phyloP scores from a whole-genome alignment of 2,888 invertebrate species.

The Aricia artaxerxes region DNA sequence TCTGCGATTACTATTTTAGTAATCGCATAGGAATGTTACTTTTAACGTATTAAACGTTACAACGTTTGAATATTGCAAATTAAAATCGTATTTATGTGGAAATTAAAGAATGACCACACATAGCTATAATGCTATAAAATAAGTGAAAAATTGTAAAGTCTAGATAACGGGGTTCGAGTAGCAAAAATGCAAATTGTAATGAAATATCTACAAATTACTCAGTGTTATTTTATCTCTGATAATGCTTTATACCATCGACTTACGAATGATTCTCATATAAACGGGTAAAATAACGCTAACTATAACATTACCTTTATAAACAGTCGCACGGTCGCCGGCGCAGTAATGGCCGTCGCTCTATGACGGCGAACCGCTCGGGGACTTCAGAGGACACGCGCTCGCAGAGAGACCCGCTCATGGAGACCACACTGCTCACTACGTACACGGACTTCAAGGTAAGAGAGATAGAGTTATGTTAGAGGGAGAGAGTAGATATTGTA shows the following conservation, averaged over 20 bases:
- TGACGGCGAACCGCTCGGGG: constrained; percentile 46
- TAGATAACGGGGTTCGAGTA: no score
- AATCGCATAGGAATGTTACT: no score
- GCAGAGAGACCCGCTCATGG: constrained; percentile 59
- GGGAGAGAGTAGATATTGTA: not conserved
- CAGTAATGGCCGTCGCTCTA: constrained; percentile 57
- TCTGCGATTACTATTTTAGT: not conserved
- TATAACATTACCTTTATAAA: not conserved
- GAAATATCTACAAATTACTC: no score
- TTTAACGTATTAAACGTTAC: no score
- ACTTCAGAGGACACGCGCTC: constrained; percentile 45
- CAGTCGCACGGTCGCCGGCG: constrained; percentile 67
- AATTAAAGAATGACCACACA: not conserved
- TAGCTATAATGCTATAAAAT: not conserved
- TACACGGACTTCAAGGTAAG: constrained; percentile 72
- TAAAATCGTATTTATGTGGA: not conserved
- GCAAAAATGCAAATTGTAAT: no score
- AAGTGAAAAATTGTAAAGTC: not conserved
- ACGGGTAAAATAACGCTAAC: not conserved
- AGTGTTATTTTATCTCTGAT: not conserved
- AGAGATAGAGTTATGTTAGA: not conserved
- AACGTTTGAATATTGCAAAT: no score
- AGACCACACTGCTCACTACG: constrained; percentile 67
- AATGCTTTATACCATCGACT: no score
- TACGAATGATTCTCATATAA: not conserved